phyloP scores from a whole-genome alignment of 2,888 invertebrate species.

The Melolontha melolontha region DNA sequence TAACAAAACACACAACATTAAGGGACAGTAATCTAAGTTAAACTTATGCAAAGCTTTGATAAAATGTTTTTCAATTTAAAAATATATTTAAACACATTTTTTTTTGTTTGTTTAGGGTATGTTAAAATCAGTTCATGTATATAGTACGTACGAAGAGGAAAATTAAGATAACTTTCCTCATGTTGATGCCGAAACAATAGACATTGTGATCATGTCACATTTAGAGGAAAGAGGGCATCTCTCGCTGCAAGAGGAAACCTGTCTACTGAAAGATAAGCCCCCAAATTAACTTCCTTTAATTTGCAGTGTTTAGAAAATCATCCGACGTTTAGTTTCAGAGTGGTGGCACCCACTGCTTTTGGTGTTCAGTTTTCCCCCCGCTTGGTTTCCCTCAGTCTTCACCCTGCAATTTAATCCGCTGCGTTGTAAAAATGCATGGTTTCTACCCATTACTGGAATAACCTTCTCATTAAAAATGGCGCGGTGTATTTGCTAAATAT shows the following conservation, averaged over 20 bases:
- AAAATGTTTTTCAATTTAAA: too few relatives aligned
- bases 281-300: constrained; percentile 61
- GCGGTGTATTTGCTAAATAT: neutral
- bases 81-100: too few relatives aligned
- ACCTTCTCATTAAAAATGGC: neutral
- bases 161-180: constrained; percentile 45
- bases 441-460: neutral
- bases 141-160: constrained; percentile 30
- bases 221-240: constrained; percentile 54
- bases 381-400: neutral
- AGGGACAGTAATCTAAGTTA: too few relatives aligned
- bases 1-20: too few relatives aligned
- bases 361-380: neutral
- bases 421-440: constrained; percentile 10
- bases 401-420: constrained; percentile 34
- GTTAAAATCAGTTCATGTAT: constrained; percentile 24
- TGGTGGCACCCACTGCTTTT: constrained; percentile 11
- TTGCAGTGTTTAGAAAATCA: constrained; percentile 63
- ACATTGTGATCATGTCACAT: constrained; percentile 59
- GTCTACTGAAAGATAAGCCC: constrained; percentile 62
- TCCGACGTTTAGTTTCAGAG: constrained; percentile 51
- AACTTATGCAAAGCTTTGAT: too few relatives aligned
- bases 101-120: neutral
- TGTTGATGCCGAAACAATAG: constrained; percentile 54
- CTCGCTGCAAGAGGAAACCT: constrained; percentile 55